phyloP scores from a whole-genome alignment of 2,113 vertebrate species.

The Microcebus jonahi region DNA sequence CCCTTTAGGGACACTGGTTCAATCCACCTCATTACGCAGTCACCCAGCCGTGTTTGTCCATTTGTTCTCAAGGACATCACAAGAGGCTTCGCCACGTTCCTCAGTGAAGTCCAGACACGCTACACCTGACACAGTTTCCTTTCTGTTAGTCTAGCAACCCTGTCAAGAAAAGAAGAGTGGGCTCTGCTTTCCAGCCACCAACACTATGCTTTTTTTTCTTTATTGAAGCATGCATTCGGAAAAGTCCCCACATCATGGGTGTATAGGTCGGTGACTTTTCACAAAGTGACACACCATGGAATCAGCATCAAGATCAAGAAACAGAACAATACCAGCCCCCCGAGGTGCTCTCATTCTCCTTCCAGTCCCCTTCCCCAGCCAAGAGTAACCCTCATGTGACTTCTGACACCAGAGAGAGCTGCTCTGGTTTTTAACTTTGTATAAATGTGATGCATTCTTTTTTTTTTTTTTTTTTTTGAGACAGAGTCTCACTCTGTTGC shows the following conservation, averaged over 20 bases:
- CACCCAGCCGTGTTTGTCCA: neutral
- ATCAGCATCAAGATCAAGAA: neutral
- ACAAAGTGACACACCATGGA: neutral
- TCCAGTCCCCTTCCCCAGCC: neutral
- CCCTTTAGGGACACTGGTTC: conserved; percentile 51
- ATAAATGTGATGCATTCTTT: neutral
- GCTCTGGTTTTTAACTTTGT: neutral
- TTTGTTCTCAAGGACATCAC: conserved; percentile 59
- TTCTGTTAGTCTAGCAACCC: neutral
- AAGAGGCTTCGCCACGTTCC: neutral
- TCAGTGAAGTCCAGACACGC: neutral
- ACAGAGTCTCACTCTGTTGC: no score
- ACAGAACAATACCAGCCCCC: neutral
- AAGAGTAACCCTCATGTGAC: neutral
- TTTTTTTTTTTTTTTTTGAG: no score
- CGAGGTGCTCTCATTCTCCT: neutral
- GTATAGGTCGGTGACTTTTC: neutral
- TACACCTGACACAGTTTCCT: neutral
- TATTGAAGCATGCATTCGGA: neutral
- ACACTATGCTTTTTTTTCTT: neutral
- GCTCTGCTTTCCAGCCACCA: neutral
- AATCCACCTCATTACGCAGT: conserved; percentile 43
- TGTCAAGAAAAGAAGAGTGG: neutral
- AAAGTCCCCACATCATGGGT: neutral
- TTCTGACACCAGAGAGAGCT: neutral